A percentile compares a stretch with the other conserved stretches of the same genome.
Conservation (phyloP, 2,888 invertebrate genomes). For the Netelia fuscicornis region DNA sequence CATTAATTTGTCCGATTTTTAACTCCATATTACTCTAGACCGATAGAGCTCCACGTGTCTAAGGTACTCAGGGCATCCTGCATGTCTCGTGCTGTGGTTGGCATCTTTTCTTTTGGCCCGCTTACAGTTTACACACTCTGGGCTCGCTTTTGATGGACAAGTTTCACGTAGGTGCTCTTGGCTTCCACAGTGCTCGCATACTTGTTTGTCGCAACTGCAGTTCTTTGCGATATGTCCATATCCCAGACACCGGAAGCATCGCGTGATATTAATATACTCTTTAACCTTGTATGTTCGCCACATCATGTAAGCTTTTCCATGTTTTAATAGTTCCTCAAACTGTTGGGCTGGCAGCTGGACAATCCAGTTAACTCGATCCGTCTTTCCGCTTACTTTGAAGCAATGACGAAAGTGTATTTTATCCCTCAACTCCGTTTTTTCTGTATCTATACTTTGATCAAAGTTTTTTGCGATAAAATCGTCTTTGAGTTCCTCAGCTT, state of each 20-base stretch:
- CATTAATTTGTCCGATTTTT: no score
- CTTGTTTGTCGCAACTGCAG: background rate
- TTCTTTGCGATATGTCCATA: constrained; percentile 21
- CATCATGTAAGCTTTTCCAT: background rate
- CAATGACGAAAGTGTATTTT: background rate
- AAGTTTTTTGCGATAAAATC: background rate
- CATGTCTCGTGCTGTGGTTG: no score
- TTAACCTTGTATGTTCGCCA: background rate
- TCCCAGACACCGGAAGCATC: constrained; percentile 38
- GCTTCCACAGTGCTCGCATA: no score
- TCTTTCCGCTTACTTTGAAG: background rate
- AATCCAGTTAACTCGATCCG: background rate
- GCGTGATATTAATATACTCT: background rate
- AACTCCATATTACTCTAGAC: no score
- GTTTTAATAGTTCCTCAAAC: background rate
- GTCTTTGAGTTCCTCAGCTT: background rate
- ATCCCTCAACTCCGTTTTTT: background rate
- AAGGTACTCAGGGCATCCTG: no score
- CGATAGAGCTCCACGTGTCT: no score
- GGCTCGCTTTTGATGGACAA: no score
- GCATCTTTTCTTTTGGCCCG: no score
- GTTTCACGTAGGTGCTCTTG: no score
- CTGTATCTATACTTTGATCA: background rate
- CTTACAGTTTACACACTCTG: no score
- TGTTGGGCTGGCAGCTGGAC: background rate